A percentile compares a stretch with the other conserved stretches of the same genome.
These are phyloP conservation scores for Tiphia femorata DNA, from an alignment of 2,888 invertebrate genomes.

Conservation along the genomic window DNA sequence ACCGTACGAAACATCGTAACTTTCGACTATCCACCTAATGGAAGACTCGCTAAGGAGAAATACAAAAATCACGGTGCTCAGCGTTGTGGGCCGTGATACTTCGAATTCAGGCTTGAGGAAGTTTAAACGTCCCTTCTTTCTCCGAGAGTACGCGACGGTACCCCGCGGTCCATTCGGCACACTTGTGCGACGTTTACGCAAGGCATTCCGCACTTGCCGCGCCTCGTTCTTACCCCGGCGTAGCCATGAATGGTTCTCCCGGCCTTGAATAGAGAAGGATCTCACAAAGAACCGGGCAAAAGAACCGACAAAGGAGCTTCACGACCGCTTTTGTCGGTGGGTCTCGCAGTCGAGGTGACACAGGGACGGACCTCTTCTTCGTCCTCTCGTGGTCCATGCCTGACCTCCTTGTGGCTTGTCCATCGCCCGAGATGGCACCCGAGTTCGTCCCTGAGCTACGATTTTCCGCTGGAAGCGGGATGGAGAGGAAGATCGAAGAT, in stretches of 20 bases:
- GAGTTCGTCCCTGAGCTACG: not conserved
- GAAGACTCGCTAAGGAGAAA: not conserved
- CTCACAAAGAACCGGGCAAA: conserved; percentile 59
- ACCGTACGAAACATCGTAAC: no score
- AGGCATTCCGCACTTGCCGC: conserved; percentile 65
- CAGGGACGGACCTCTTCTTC: conserved; percentile 46
- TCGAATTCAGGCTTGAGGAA: no score
- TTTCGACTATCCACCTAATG: no score
- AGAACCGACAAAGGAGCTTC: conserved; percentile 64
- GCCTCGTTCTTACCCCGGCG: conserved; percentile 35
- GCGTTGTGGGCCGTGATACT: no score
- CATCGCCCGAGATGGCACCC: no score
- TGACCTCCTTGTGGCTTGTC: no score
- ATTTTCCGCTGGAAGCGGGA: no score
- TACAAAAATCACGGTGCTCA: not conserved
- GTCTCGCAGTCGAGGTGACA: conserved; percentile 61
- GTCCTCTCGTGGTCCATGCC: not conserved
- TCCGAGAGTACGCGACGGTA: conserved; percentile 11
- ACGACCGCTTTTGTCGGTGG: conserved; percentile 58
- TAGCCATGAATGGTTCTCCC: conserved; percentile 55
- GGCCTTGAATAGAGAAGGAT: conserved; percentile 57
- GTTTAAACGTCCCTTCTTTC: conserved; percentile 31
- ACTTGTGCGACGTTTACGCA: conserved; percentile 65
- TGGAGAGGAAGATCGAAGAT: no score
- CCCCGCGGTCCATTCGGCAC: conserved; percentile 36